Evolutionary conservation across 2,797 vertebrate species (phyloP).

Genomic region (Chaunax sp.): DNA sequence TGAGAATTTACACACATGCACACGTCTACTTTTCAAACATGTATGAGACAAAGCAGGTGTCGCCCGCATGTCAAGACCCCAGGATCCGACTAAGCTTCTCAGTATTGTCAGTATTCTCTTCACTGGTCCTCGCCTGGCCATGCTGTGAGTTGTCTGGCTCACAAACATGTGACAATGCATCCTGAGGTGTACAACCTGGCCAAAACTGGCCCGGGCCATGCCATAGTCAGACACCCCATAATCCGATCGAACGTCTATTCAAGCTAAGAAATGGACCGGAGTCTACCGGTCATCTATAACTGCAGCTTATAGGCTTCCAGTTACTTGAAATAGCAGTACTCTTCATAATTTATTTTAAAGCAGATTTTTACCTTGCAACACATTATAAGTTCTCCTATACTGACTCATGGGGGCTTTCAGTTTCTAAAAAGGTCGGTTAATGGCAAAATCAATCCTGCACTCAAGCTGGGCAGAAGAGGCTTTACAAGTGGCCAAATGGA

Average conservation of each 20-base stretch:
- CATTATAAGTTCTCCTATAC: conserved; percentile 25
- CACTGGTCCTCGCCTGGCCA: conserved; percentile 29
- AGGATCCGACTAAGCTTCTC: conserved; percentile 46
- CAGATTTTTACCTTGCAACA: background rate
- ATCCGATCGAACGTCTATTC: background rate
- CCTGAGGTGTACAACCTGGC: conserved; percentile 52
- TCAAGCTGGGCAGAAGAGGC: conserved; percentile 32
- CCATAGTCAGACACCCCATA: background rate
- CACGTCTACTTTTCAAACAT: too few species aligned
- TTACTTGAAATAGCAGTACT: conserved; percentile 5
- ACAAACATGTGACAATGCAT: conserved; percentile 39
- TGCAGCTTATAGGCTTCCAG: background rate
- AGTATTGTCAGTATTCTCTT: conserved; percentile 17
- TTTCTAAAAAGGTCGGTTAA: conserved; percentile 59
- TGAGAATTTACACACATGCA: too few species aligned
- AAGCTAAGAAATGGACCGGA: background rate
- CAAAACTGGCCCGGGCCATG: background rate
- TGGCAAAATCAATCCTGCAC: conserved; percentile 59
- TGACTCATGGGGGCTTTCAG: conserved; percentile 14
- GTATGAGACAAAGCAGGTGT: conserved; percentile 35
- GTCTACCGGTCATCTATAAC: background rate
- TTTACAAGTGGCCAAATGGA: conserved; percentile 50
- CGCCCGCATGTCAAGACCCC: conserved; percentile 38
- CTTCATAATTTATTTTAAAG: conserved; percentile 25
- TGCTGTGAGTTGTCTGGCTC: conserved; percentile 58